Base-by-base conservation (phyloP, 2,113 vertebrate genomes). In the Oxyruncus cristatus region DNA sequence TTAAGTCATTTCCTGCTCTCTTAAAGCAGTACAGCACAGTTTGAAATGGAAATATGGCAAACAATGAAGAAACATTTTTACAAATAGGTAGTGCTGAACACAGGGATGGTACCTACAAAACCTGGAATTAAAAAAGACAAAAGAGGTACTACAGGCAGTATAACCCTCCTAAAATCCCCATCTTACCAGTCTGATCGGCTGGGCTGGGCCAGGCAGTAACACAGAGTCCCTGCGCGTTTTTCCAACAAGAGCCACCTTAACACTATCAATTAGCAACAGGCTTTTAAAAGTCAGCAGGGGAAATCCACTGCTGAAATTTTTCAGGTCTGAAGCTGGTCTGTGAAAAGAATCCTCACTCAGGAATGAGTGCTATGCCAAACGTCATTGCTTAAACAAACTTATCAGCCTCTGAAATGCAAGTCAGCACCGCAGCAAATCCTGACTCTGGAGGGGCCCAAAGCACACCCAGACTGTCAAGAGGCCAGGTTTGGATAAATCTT, bases 351-450 rank as follows among this genome's bases (percentile, higher is more conserved):
- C 68, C 42, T 81, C 3, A 2, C 72, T 84, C 41, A 94, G 89
- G 95, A 93, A 95, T 82, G 83, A 78, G 18, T 35, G 77, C 92
- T 87, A 94, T 68, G 89, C 81, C 84, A 89, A 87, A 93, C 59
- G 1, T 89, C 73, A 37, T 24, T 87, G 39, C 85, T 93, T 94
- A 88, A 88, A 95, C 94, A 96, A 89, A 90, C 92, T 88, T 96
- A 95, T 71, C 82, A 68, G 88, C 6, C n/a, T 30, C 90, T 67
- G 72, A 84, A 96, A 92, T 49, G 73, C 83, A 73, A 88, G 90
- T 52, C 46, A 93, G 94, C 76, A 26, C 42, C 66, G 66, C 76
- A 75, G 91, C 65, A 92, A 88, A 90, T 85, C 95, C 88, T 73
- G 30, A 5, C 53, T 56, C 66, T 5, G 5, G 61, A 80, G 68